phyloP scores from a whole-genome alignment of 2,888 invertebrate species.

The Drosophila pegasa region DNA sequence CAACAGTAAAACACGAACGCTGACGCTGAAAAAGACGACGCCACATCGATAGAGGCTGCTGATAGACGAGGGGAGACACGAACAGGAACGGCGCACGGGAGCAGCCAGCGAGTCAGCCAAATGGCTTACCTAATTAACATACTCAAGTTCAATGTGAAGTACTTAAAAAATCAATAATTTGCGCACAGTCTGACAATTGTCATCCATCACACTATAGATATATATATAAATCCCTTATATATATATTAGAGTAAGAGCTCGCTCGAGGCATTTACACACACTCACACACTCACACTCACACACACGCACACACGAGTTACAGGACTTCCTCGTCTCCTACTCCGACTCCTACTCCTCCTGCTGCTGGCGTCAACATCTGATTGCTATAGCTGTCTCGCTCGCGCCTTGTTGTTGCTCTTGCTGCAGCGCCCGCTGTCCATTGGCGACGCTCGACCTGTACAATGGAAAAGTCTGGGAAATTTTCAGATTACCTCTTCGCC shows the following conservation, averaged over 20 bases:
- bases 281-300: not conserved
- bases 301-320: slow-evolving; percentile 1
- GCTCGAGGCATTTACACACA: not conserved
- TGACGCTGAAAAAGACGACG: slow-evolving; percentile 82
- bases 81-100: not conserved
- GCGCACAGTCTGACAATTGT: slow-evolving; percentile 17
- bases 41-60: slow-evolving; percentile 83
- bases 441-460: slow-evolving; percentile 62
- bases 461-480: slow-evolving; percentile 88
- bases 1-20: slow-evolving; percentile 71
- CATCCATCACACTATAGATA: slow-evolving; percentile 10
- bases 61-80: not conserved
- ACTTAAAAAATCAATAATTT: slow-evolving; percentile 83
- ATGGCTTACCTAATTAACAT: slow-evolving; percentile 84
- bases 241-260: slow-evolving; percentile 5
- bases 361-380: not conserved
- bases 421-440: slow-evolving; percentile 28
- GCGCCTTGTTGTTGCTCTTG: slow-evolving; percentile 26
- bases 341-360: not conserved
- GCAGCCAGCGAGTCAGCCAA: slow-evolving; percentile 34
- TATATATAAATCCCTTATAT: not conserved
- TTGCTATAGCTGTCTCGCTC: slow-evolving; percentile 34
- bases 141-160: slow-evolving; percentile 83
- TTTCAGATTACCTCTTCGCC: slow-evolving; percentile 92
- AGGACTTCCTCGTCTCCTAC: slow-evolving; percentile 3